These are phyloP conservation scores for Dasyprocta punctata DNA, from an alignment of 2,113 vertebrate genomes.

Conservation along the genomic window DNA sequence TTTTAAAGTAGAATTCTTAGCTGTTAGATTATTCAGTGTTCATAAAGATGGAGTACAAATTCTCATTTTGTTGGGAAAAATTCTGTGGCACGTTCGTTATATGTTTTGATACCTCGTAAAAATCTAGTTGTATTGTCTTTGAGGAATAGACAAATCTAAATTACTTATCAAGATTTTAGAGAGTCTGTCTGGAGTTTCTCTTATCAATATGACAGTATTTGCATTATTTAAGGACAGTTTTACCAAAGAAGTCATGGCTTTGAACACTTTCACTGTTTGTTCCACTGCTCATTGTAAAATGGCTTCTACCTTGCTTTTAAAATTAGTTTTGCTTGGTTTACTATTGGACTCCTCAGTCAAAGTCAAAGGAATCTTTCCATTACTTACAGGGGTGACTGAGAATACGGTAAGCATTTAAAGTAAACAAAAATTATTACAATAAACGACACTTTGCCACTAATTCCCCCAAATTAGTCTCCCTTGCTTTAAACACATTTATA, in stretches of 20 bases:
- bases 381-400: not conserved
- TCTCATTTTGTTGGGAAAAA: slow-evolving; percentile 35
- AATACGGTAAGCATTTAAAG: not conserved
- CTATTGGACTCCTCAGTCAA: not conserved
- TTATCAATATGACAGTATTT: not conserved
- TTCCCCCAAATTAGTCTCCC: not conserved
- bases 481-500: not conserved
- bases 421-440: not conserved
- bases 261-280: not conserved
- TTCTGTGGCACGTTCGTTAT: not conserved
- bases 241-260: not conserved
- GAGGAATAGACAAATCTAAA: slow-evolving; percentile 4
- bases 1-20: not conserved
- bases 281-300: not conserved
- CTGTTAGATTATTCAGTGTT: slow-evolving; percentile 32
- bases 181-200: not conserved
- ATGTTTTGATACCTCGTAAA: slow-evolving; percentile 26
- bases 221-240: not conserved
- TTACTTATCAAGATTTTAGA: not conserved
- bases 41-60: not conserved
- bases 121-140: not conserved
- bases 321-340: not conserved
- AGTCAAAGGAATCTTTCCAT: not conserved
- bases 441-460: not conserved
- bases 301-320: not conserved